Evolutionary conservation across 2,888 invertebrate species (phyloP).

Genomic region (Leptopilina syphax): DNA sequence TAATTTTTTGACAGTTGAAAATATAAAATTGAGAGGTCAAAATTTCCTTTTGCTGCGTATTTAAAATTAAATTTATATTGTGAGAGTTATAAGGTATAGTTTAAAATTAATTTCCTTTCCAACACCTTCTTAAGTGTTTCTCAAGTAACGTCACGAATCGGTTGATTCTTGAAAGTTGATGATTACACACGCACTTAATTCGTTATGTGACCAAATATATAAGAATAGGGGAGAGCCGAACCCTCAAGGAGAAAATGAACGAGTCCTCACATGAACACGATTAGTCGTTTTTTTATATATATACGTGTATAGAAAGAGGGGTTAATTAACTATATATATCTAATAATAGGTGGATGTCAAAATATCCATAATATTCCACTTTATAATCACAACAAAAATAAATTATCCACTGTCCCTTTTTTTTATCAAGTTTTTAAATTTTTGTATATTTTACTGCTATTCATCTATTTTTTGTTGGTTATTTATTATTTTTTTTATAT

Average conservation of each 20-base stretch:
- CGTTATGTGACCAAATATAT: slow-evolving; percentile 5
- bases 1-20: too few species aligned
- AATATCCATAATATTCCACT: slow-evolving; percentile 6
- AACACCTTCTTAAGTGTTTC: neutral
- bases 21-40: too few species aligned
- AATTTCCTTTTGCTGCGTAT: too few species aligned
- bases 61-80: too few species aligned
- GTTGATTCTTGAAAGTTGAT: slow-evolving; percentile 23
- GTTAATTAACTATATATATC: slow-evolving; percentile 7
- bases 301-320: too few species aligned
- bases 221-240: slow-evolving; percentile 13
- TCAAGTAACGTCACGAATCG: slow-evolving; percentile 4
- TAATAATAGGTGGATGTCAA: slow-evolving; percentile 17
- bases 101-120: slow-evolving; percentile 18
- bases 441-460: too few species aligned
- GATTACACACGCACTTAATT: slow-evolving; percentile 33
- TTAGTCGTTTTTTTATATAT: neutral
- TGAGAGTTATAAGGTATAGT: neutral
- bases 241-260: slow-evolving; percentile 14
- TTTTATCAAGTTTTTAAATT: neutral
- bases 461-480: too few species aligned
- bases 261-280: slow-evolving; percentile 6
- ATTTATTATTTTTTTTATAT: too few species aligned
- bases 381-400: neutral
- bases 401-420: neutral